Conservation (phyloP, 2,113 vertebrate species). For the Gallinago jamesoni region DNA sequence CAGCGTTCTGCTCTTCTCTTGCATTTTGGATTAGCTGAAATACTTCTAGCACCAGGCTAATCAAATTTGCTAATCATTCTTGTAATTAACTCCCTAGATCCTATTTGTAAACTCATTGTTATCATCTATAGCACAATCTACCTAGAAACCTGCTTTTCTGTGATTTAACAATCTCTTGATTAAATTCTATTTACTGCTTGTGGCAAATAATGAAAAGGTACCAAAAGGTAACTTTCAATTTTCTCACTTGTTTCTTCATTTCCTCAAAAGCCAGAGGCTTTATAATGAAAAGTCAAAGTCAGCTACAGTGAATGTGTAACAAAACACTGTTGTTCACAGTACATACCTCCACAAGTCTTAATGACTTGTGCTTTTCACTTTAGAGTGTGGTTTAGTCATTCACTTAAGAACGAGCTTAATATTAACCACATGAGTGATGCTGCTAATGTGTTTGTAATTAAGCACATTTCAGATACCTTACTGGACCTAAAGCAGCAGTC, state of each 20-base stretch:
- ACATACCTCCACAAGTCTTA: background rate
- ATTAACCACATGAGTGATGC: background rate
- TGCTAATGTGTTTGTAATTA: background rate
- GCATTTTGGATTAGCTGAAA: background rate
- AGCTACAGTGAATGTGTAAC: background rate
- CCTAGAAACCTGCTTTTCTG: background rate
- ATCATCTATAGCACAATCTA: background rate
- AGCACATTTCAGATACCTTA: background rate
- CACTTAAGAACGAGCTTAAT: background rate
- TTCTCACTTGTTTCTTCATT: background rate
- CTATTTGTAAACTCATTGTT: background rate
- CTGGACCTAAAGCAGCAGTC: background rate
- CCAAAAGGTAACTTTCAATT: background rate
- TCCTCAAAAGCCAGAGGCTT: background rate
- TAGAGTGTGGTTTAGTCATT: background rate
- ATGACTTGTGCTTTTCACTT: background rate
- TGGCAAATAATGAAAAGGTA: background rate
- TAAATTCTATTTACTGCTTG: background rate
- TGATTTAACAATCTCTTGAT: background rate
- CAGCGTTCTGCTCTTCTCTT: background rate
- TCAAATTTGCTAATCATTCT: background rate
- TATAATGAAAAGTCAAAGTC: background rate
- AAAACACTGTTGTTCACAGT: background rate
- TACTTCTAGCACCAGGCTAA: background rate
- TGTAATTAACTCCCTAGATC: background rate